phyloP scores from a whole-genome alignment of 2,797 vertebrate genomes.

The Catamblyrhynchus diadema region DNA sequence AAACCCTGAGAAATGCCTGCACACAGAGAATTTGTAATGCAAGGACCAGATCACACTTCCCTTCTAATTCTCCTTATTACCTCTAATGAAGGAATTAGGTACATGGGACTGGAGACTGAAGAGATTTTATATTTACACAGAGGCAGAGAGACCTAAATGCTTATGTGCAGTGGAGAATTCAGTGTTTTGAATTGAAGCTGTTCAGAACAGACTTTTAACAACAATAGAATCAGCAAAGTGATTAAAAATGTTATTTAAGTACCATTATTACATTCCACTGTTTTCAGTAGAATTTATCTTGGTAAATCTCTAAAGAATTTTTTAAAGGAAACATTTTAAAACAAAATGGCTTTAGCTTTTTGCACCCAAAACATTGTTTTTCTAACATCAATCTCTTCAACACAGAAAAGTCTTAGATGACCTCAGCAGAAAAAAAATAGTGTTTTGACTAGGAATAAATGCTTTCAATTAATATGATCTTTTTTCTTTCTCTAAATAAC shows the following conservation, averaged over 20 bases:
- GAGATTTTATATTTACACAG: not conserved
- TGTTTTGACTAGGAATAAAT: not conserved
- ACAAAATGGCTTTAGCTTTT: not conserved
- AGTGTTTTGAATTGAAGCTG: not conserved
- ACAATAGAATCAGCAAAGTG: not conserved
- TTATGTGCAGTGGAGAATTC: not conserved
- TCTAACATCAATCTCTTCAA: not conserved
- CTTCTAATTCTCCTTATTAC: not conserved
- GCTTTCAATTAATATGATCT: not conserved
- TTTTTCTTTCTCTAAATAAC: not conserved
- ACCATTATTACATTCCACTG: not conserved
- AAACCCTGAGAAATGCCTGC: not conserved
- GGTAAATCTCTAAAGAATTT: not conserved
- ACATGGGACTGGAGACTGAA: not conserved
- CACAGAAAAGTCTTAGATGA: not conserved
- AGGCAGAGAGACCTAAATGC: not conserved
- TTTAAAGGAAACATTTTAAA: not conserved
- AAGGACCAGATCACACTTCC: not conserved
- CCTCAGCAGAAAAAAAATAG: not conserved
- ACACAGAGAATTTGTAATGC: not conserved
- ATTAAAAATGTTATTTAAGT: not conserved
- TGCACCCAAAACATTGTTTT: not conserved
- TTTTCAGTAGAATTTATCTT: not conserved
- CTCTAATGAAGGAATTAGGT: not conserved
- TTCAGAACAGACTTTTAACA: not conserved